phyloP scores from a whole-genome alignment of 1,140 invertebrate species.

The Penaeus chinensis region DNA sequence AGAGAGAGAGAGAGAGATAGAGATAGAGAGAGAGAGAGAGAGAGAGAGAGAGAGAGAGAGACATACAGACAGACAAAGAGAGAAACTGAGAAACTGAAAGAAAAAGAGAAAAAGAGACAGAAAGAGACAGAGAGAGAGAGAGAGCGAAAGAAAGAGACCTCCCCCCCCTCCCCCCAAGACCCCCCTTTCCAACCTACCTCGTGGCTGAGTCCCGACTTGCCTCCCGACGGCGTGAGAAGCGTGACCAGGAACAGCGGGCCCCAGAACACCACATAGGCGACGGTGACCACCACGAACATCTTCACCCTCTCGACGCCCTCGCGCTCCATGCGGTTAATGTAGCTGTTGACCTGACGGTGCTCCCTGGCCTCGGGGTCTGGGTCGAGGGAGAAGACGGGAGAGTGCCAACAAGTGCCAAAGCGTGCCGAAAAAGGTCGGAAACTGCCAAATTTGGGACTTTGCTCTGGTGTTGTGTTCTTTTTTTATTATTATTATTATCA shows the following conservation, averaged over 20 bases:
- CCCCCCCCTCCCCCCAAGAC: background rate
- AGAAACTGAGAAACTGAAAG: too few relatives aligned
- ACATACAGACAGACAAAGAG: too few relatives aligned
- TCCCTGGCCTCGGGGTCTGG: constrained; percentile 69
- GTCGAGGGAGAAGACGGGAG: constrained; percentile 18
- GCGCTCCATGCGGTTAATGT: constrained; percentile 80
- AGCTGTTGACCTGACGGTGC: constrained; percentile 81
- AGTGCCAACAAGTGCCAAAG: too few relatives aligned
- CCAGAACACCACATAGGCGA: constrained; percentile 88
- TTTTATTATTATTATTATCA: too few relatives aligned
- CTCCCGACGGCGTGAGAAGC: constrained; percentile 70
- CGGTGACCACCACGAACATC: constrained; percentile 87
- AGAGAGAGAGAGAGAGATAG: too few relatives aligned
- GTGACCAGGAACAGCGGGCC: constrained; percentile 88
- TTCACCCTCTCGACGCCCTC: constrained; percentile 72
- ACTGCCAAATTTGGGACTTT: too few relatives aligned
- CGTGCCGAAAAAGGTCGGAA: too few relatives aligned
- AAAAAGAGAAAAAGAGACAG: too few relatives aligned
- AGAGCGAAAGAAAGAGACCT: background rate
- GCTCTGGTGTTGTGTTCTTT: too few relatives aligned
- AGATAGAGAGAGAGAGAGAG: too few relatives aligned
- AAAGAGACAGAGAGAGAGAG: too few relatives aligned
- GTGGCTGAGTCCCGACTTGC: constrained; percentile 63
- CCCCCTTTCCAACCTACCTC: constrained; percentile 36
- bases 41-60: too few relatives aligned